Evolutionary conservation across 2,797 vertebrate species (phyloP).

Genomic region (Ambastaia sidthimunki): DNA sequence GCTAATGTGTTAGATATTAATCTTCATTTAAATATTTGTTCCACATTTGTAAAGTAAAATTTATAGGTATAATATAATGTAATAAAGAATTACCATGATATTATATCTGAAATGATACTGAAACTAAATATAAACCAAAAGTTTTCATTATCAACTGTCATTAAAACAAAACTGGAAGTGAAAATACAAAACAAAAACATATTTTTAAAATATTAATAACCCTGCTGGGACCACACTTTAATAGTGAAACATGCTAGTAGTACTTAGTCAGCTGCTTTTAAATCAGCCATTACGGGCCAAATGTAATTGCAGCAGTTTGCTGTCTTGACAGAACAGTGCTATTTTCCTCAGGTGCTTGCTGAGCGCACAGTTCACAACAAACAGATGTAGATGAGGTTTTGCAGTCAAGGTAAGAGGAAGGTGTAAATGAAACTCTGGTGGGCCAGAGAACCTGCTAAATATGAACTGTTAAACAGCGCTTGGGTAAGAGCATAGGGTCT

Average conservation of each 20-base stretch:
- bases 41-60: no score
- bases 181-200: no score
- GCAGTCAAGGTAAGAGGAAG: constrained; percentile 35
- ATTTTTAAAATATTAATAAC: no score
- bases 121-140: no score
- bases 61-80: no score
- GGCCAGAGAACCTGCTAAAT: neutral
- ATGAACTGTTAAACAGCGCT: neutral
- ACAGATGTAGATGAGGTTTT: constrained; percentile 6
- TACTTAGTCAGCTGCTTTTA: neutral
- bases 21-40: no score
- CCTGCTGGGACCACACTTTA: no score
- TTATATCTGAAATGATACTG: no score
- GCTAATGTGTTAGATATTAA: no score
- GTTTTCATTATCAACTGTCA: no score
- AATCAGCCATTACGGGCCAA: neutral
- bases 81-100: no score
- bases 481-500: neutral
- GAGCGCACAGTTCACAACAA: constrained; percentile 20
- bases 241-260: neutral
- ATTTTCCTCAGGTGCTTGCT: constrained; percentile 41
- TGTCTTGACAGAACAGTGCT: constrained; percentile 34
- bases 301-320: constrained; percentile 22
- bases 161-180: no score
- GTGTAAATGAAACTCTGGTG: constrained; percentile 15